Conservation (phyloP, 2,888 invertebrate species). For the Incurvaria masculella region DNA sequence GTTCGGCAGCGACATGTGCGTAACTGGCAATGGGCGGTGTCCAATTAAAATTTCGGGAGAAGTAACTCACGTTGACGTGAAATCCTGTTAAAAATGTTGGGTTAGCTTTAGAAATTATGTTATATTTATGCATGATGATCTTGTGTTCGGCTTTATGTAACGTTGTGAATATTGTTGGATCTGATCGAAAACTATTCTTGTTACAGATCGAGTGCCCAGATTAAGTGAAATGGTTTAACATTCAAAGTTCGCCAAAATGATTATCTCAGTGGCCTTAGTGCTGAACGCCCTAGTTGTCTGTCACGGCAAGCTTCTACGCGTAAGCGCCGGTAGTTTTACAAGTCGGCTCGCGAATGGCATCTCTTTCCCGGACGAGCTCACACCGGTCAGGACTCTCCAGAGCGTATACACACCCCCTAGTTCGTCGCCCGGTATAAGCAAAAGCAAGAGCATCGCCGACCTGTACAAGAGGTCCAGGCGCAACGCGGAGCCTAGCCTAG, state of each 20-base stretch:
- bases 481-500: slow-evolving; percentile 38
- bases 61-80: no score
- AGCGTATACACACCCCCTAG: slow-evolving; percentile 24
- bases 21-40: no score
- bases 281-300: slow-evolving; percentile 39
- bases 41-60: no score
- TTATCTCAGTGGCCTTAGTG: slow-evolving; percentile 34
- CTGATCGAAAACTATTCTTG: no score
- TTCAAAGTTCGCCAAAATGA: slow-evolving; percentile 27
- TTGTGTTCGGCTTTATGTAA: no score
- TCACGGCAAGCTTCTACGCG: slow-evolving; percentile 41
- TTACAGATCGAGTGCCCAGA: no score
- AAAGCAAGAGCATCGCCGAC: slow-evolving; percentile 38
- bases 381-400: slow-evolving; percentile 31
- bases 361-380: background rate
- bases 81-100: no score
- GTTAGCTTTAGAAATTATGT: no score
- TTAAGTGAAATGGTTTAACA: no score
- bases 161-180: no score
- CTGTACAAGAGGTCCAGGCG: slow-evolving; percentile 37
- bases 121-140: no score
- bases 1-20: no score
- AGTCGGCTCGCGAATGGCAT: background rate
- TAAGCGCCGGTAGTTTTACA: slow-evolving; percentile 23
- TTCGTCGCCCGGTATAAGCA: slow-evolving; percentile 31